Base-by-base conservation (phyloP, 2,797 vertebrate species). In the Coluber constrictor region DNA sequence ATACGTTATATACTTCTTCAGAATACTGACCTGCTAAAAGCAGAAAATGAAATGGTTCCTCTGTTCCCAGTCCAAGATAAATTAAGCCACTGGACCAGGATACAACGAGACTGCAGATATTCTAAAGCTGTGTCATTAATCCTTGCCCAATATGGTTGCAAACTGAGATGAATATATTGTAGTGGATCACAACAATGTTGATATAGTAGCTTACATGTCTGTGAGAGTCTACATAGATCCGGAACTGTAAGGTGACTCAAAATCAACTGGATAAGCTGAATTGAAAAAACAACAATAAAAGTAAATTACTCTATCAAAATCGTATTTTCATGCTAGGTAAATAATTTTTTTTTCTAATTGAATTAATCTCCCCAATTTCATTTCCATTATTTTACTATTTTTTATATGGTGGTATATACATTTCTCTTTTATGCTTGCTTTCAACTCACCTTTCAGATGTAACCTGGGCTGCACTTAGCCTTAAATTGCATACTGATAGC, bases 41-140 rank as follows among this genome's bases (percentile, higher is more conserved):
- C 99, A 79, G 97, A 96, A 95, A 98, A 97, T 94, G 99, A 99
- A 96, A 99, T 98, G 93, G 98, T 98, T 94, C 99, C 98, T 23
- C 99, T 98, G 97, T 98, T 99, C 96, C 99, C 99, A 54, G 99
- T 99, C 99, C 99, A 99, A 97, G 99, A 99, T 95, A 99, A 98
- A 98, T 99, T 99, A 97, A 99, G 98, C 98, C 98, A 98, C 97
- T 99, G 99, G 97, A 99, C 98, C 47, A 99, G 98, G 91, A 98
- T 98, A 96, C 99, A 99, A 96, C 99, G 98, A 95, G 98, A 97
- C 98, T 99, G 98, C 94, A 99, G 98, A 97, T 99, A 98, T 96
- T 98, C 98, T 96, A 99, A 96, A 79, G 99, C 98, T 47, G 98
- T 96, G 93, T 99, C 99, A 92, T 97, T 98, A 96, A 99, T 98